phyloP scores from a whole-genome alignment of 2,888 invertebrate genomes.

The Orchesella flavescens region DNA sequence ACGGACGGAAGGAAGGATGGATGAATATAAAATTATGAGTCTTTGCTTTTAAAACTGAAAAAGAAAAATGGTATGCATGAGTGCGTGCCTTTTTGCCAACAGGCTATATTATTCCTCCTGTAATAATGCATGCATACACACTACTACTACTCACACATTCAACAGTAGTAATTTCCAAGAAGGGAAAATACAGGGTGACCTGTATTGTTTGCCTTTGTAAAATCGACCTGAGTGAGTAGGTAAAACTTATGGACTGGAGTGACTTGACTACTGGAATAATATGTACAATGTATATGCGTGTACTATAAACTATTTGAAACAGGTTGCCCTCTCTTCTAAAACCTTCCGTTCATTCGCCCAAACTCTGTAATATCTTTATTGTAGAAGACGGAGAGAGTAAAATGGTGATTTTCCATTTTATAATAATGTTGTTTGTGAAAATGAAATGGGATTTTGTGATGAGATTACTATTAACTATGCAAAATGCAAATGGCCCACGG shows the following conservation, averaged over 20 bases:
- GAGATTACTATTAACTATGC: constrained; percentile 52
- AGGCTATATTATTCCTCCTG: background rate
- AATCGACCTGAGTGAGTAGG: constrained; percentile 10
- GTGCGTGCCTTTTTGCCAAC: constrained; percentile 20
- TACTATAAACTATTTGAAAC: too few relatives aligned
- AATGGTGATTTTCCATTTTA: constrained; percentile 31
- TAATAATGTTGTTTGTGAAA: constrained; percentile 21
- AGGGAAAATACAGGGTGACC: too few relatives aligned
- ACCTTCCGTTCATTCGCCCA: too few relatives aligned
- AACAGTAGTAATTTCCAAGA: too few relatives aligned
- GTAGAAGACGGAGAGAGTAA: background rate
- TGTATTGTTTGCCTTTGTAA: constrained; percentile 10
- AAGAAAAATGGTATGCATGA: constrained; percentile 12
- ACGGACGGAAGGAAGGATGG: constrained; percentile 42
- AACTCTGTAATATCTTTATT: too few relatives aligned
- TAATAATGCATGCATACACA: constrained; percentile 5
- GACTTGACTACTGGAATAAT: too few relatives aligned
- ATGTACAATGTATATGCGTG: too few relatives aligned
- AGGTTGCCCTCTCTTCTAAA: too few relatives aligned
- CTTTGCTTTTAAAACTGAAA: background rate
- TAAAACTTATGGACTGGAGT: too few relatives aligned
- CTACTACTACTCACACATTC: too few relatives aligned
- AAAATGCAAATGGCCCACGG: constrained; percentile 37
- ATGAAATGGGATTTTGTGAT: constrained; percentile 37
- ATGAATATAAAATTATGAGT: constrained; percentile 26